A percentile compares a stretch with the other conserved stretches of the same genome.
Conservation (phyloP, 1,140 invertebrate species). For the Protaetia brevitarsis region DNA sequence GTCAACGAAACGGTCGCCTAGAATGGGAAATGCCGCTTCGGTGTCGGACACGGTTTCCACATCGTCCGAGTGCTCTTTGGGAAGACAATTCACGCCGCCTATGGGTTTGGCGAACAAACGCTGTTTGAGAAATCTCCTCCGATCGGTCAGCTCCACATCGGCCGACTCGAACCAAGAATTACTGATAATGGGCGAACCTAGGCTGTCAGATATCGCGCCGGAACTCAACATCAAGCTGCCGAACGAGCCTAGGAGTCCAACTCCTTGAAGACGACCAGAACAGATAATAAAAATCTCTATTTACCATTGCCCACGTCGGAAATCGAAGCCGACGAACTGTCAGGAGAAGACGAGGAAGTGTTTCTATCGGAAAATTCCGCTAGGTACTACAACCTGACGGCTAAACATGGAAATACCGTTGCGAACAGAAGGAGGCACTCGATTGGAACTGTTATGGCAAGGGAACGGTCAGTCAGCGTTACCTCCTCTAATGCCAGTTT, state of each 20-base stretch:
- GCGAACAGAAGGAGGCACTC: constrained; percentile 53
- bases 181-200: constrained; percentile 54
- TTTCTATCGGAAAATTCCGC: constrained; percentile 49
- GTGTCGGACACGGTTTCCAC: constrained; percentile 28
- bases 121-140: constrained; percentile 43
- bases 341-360: constrained; percentile 47
- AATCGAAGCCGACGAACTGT: constrained; percentile 28
- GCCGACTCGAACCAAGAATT: constrained; percentile 55
- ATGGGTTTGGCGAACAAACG: constrained; percentile 27
- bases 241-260: constrained; percentile 46
- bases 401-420: constrained; percentile 30
- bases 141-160: constrained; percentile 55
- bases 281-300: constrained; percentile 49
- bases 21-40: constrained; percentile 23
- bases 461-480: constrained; percentile 39
- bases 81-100: constrained; percentile 35
- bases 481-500: constrained; percentile 38
- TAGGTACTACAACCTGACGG: constrained; percentile 54
- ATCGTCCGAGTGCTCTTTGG: constrained; percentile 35
- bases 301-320: constrained; percentile 42
- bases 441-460: constrained; percentile 52
- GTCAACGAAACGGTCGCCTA: constrained; percentile 18
- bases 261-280: constrained; percentile 36
- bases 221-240: constrained; percentile 47
- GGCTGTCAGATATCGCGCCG: constrained; percentile 57